Percentiles rank a stretch among this genome's conserved stretches.
Conservation (phyloP, 2,113 vertebrate genomes). For the Pimephales promelas region DNA sequence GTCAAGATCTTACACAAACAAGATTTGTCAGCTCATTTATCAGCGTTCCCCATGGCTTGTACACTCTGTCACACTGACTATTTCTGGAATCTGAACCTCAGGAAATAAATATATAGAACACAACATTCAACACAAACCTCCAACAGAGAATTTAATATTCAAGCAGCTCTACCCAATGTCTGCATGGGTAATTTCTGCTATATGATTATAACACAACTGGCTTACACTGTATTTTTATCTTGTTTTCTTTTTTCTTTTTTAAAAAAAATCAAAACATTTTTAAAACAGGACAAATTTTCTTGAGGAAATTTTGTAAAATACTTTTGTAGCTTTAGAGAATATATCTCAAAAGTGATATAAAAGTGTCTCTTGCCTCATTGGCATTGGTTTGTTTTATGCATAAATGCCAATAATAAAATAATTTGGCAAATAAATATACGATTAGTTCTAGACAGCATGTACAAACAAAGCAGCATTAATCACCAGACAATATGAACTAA, state of each 20-base stretch:
- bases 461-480: too few species aligned
- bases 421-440: too few species aligned
- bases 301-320: too few species aligned
- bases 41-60: constrained; percentile 71
- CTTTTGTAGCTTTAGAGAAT: too few species aligned
- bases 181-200: constrained; percentile 5
- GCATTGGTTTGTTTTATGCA: neutral
- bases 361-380: neutral
- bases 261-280: neutral
- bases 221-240: too few species aligned
- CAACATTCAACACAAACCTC: constrained; percentile 63
- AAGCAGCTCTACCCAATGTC: constrained; percentile 60
- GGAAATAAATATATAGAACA: constrained; percentile 66
- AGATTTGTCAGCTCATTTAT: constrained; percentile 83
- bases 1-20: constrained; percentile 79
- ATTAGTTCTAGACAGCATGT: too few species aligned
- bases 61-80: constrained; percentile 73
- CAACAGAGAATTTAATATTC: constrained; percentile 66
- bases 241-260: neutral
- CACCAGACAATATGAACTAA: too few species aligned
- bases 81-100: constrained; percentile 71
- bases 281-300: too few species aligned
- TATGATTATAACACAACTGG: neutral
- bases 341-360: too few species aligned
- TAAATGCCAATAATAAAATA: too few species aligned